phyloP scores from a whole-genome alignment of 2,888 invertebrate species.

The Drosophila pseudotakahashii region DNA sequence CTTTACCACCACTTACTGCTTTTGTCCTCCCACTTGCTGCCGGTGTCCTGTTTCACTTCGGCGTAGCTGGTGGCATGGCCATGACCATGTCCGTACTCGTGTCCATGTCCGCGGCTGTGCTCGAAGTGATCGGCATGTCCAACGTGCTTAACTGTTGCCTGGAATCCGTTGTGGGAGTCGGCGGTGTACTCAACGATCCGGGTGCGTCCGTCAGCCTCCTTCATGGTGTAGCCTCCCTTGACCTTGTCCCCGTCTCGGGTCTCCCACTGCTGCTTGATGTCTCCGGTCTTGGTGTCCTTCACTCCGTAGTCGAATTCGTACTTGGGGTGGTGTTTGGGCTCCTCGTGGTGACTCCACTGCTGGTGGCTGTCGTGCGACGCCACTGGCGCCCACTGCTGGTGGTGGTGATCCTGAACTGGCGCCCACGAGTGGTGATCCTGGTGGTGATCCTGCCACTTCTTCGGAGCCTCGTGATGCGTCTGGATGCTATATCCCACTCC shows the following conservation, averaged over 20 bases:
- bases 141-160: conserved; percentile 85
- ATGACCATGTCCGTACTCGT: conserved; percentile 49
- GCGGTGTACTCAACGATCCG: conserved; percentile 85
- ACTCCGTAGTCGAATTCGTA: conserved; percentile 85
- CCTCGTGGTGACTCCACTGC: conserved; percentile 63
- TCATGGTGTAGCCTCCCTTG: conserved; percentile 85
- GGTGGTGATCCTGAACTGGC: conserved; percentile 52
- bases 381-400: conserved; percentile 48
- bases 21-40: conserved; percentile 65
- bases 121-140: conserved; percentile 82
- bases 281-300: conserved; percentile 85
- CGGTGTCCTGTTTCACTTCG: conserved; percentile 73
- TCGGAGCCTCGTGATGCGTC: conserved; percentile 63
- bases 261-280: conserved; percentile 85
- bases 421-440: conserved; percentile 57
- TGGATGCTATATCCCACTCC: conserved; percentile 69
- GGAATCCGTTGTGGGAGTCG: conserved; percentile 85
- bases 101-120: conserved; percentile 54
- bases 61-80: conserved; percentile 75
- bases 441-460: conserved; percentile 61
- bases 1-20: conserved; percentile 57
- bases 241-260: conserved; percentile 85
- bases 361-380: conserved; percentile 76
- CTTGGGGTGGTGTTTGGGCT: conserved; percentile 84
- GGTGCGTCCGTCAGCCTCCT: conserved; percentile 85